Base-by-base conservation (phyloP, 2,113 vertebrate genomes). In the Notarius quadriscutis region DNA sequence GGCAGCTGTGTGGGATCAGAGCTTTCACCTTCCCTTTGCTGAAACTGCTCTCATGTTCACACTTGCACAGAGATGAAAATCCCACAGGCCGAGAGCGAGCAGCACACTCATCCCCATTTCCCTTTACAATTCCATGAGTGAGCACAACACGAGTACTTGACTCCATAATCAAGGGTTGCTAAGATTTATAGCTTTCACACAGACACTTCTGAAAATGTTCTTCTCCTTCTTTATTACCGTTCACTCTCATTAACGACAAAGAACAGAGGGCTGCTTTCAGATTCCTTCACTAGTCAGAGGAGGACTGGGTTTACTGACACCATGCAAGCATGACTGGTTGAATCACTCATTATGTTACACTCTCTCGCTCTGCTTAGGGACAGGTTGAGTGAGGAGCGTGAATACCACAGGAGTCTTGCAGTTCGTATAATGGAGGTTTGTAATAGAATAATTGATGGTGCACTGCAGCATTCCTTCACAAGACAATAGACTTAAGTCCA, bases 401-500 rank as follows among this genome's bases (percentile, higher is more conserved):
- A 85, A 86, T 82, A 62, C 67, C 84, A 88, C 69, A 83, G 78
- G 50, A 41, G 84, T 51, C 62, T 77, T 75, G 53, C 57, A 85
- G 78, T 72, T 89, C 86, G 89, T 84, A 63, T 85, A 86, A 91
- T 87, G 58, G 58, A 84, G 80, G 84, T 86, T 82, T 81, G 87
- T 89, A 87, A 89, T 87, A 60, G 88, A 80, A 91, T 90, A 87
- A 90, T 83, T 89, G 55, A 87, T 84, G 77, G 77, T 90, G 81
- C 55, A 63, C 86, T 86, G 72, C 79, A 85, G 63, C 17, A 20
- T 87, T 87, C 79, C 34, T 55, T 82, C 80, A 65, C 50, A 48
- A 87, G 50, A 79, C 83, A 84, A 85, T 55, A 74, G 22, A 34
- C 11, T 77, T 30, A 63, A 83, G 27, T 77, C 57, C 25, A 9